Conservation (phyloP, 2,888 invertebrate species). For the Dysmachus trigonus region DNA sequence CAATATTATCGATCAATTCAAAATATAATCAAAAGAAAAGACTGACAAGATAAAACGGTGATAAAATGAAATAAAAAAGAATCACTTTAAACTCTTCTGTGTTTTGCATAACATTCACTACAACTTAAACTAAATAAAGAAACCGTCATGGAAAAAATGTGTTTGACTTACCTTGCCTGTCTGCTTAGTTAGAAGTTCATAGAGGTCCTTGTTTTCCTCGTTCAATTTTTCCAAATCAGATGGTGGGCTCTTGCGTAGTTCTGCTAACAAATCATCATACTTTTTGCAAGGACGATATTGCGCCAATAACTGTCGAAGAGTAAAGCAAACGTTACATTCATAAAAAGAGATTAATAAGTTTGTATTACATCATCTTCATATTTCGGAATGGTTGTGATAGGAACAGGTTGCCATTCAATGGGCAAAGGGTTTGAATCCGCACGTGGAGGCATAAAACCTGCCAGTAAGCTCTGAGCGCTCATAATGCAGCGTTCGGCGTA, state of each 20-base stretch:
- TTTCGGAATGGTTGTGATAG: constrained; percentile 67
- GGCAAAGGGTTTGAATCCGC: not conserved
- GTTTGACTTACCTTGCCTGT: constrained; percentile 59
- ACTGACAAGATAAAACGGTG: not conserved
- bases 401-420: constrained; percentile 23
- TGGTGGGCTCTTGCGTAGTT: constrained; percentile 62
- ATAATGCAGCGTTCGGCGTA: constrained; percentile 84
- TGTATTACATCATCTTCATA: constrained; percentile 71
- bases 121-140: not conserved
- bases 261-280: constrained; percentile 63
- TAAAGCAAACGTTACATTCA: not conserved
- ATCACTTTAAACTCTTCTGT: not conserved
- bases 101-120: not conserved
- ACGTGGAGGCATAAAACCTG: constrained; percentile 14
- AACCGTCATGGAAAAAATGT: not conserved
- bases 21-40: not conserved
- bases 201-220: constrained; percentile 67
- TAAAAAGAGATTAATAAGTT: not conserved
- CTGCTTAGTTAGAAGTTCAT: constrained; percentile 67
- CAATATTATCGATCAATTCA: not conserved
- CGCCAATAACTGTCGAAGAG: not conserved
- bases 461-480: constrained; percentile 73
- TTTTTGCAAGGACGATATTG: constrained; percentile 61
- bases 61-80: not conserved
- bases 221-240: constrained; percentile 64